Percentiles rank a stretch among this genome's conserved stretches.
These are phyloP conservation scores for Sceloporus tristichus DNA, from an alignment of 2,113 vertebrate species.

Conservation along the genomic window DNA sequence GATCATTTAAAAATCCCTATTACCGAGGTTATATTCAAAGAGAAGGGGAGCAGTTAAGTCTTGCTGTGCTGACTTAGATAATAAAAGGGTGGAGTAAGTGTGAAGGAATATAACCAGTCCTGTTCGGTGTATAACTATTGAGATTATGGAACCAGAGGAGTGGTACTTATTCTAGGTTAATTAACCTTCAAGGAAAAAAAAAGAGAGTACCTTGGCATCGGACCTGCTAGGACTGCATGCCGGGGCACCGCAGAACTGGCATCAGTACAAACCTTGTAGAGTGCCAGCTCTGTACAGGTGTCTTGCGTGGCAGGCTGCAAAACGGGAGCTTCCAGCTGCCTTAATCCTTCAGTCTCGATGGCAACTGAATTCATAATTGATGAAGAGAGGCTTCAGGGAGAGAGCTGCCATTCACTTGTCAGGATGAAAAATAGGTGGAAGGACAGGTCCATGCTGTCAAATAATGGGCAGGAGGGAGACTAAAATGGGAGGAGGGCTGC, in stretches of 20 bases:
- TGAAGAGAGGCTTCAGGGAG: slow-evolving; percentile 9
- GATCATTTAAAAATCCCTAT: background rate
- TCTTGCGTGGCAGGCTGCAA: slow-evolving; percentile 6
- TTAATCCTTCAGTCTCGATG: slow-evolving; percentile 43
- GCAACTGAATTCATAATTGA: slow-evolving; percentile 45
- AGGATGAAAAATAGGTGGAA: background rate
- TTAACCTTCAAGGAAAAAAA: background rate
- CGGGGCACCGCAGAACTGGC: background rate
- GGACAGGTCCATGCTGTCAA: background rate
- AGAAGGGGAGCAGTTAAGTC: background rate
- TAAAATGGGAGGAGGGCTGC: background rate
- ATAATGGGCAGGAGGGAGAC: background rate
- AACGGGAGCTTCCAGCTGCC: slow-evolving; percentile 2
- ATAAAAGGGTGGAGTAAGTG: background rate
- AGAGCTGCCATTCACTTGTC: slow-evolving; percentile 25
- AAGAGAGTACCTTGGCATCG: background rate
- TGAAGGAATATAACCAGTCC: too few species aligned
- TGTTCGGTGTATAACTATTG: too few species aligned
- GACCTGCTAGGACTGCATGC: background rate
- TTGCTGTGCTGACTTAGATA: background rate
- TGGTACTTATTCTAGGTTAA: background rate
- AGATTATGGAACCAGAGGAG: background rate
- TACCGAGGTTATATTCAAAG: background rate
- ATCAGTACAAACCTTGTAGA: background rate
- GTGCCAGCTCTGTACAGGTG: background rate